Evolutionary conservation across 2,888 invertebrate genomes (phyloP), one percentile per base, ranked within the genome.

Genomic region (Spodoptera picta): DNA sequence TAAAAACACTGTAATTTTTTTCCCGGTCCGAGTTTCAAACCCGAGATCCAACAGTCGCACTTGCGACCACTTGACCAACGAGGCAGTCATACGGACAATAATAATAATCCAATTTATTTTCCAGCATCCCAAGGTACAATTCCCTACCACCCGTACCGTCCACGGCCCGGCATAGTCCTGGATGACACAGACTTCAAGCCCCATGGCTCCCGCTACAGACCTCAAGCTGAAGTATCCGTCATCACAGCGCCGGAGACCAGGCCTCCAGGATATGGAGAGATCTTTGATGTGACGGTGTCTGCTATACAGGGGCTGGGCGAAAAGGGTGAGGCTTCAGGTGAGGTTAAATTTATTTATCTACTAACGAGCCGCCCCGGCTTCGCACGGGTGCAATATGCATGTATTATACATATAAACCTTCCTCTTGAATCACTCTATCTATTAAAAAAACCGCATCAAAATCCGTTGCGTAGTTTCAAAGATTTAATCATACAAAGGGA

Each of bases 271-370:
- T 96, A 96, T 82, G 97, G 97, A 9, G 98, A 98, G 87, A 97
- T 98, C 60, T 98, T 98, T 82, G 98, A 98, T 81, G 97, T 98
- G 0, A 98, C 98, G 0, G 97, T 98, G 0, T 98, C 98, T 0
- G 98, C 98, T 1, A 97, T 98, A 65, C 98, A 98, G 86, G 98
- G 98, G 1, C 97, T 97, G 0, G 97, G 97, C 0, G 96, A 97
- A 0, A 94, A 95, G 52, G 90, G 87, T 0, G 80, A 77, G 0
- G 90, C 87, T 31, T 88, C 92, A 43, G 91, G 94, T 92, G 57
- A 84, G 83, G 31, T 6, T 6, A 3, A 31, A 2, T 31, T 31
- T 6, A 2, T 31, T 3, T 6, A 19, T 19, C 19, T 19, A 19
- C 14, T 14, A 14, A 1, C 14, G 14, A 14, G 0, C 14, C 14